phyloP scores from a whole-genome alignment of 92 coral and sea anemone species.

The Epizoanthus rinbou region DNA sequence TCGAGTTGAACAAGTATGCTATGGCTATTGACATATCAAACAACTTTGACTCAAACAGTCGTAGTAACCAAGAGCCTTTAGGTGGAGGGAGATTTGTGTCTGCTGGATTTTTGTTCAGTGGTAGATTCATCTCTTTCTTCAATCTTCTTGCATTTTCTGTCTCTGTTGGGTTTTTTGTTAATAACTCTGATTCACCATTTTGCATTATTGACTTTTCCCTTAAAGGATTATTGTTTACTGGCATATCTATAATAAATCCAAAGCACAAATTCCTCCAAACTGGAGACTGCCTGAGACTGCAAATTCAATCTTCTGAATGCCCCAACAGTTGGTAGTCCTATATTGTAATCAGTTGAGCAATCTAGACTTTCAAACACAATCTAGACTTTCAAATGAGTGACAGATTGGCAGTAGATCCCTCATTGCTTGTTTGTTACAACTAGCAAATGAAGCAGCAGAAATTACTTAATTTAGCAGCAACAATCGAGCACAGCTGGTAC shows the following conservation, averaged over 20 bases:
- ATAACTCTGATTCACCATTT: conserved; percentile 23
- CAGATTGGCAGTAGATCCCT: not conserved
- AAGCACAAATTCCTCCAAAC: not conserved
- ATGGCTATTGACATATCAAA: conserved; percentile 99
- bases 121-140: conserved; percentile 51
- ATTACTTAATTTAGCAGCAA: not conserved
- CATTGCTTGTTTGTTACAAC: not conserved
- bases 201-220: conserved; percentile 39
- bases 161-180: conserved; percentile 10
- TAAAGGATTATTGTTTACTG: conserved; percentile 35
- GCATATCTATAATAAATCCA: conserved; percentile 30
- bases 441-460: not conserved
- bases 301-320: not conserved
- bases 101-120: conserved; percentile 24
- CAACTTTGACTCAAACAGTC: conserved; percentile 93
- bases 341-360: not conserved
- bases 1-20: conserved; percentile 95
- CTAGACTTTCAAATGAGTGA: not conserved
- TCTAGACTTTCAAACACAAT: not conserved
- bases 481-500: conserved; percentile 8
- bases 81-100: conserved; percentile 76
- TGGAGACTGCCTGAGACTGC: not conserved
- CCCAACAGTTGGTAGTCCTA: not conserved
- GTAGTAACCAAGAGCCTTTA: conserved; percentile 86
- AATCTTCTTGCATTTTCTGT: not conserved